Evolutionary conservation across 2,113 vertebrate genomes (phyloP).

Genomic region (Mirounga angustirostris): DNA sequence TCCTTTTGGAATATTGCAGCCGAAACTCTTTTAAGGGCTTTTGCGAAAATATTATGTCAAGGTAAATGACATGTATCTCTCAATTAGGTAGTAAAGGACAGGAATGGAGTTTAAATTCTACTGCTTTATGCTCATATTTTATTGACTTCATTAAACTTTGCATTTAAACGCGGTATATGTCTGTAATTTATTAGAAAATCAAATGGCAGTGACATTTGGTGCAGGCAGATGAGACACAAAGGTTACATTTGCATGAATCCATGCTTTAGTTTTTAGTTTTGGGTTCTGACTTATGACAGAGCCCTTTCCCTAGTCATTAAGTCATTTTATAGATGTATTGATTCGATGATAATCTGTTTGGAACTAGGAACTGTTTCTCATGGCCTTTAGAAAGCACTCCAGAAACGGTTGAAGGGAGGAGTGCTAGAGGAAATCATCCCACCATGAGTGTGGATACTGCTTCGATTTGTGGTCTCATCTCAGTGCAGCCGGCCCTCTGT

Average conservation of each 20-base stretch:
- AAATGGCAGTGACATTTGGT: constrained; percentile 82
- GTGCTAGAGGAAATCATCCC: background rate
- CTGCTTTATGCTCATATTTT: constrained; percentile 69
- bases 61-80: constrained; percentile 57
- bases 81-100: constrained; percentile 64
- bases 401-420: background rate
- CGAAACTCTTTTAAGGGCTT: constrained; percentile 60
- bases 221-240: constrained; percentile 79
- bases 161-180: constrained; percentile 64
- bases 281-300: constrained; percentile 51
- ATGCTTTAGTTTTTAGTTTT: constrained; percentile 48
- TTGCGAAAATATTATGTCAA: constrained; percentile 66
- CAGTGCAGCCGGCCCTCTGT: background rate
- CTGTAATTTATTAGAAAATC: constrained; percentile 79
- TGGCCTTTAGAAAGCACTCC: background rate
- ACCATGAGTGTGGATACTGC: fast-evolving
- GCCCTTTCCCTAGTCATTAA: constrained; percentile 57
- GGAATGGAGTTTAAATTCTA: constrained; percentile 70
- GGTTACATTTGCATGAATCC: constrained; percentile 86
- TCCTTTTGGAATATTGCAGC: background rate
- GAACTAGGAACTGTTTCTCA: background rate
- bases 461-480: background rate
- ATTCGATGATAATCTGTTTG: background rate
- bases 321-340: background rate
- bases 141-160: constrained; percentile 77